These are phyloP conservation scores for Protobothrops flavoviridis DNA, from an alignment of 2,113 vertebrate genomes.

Conservation along the genomic window DNA sequence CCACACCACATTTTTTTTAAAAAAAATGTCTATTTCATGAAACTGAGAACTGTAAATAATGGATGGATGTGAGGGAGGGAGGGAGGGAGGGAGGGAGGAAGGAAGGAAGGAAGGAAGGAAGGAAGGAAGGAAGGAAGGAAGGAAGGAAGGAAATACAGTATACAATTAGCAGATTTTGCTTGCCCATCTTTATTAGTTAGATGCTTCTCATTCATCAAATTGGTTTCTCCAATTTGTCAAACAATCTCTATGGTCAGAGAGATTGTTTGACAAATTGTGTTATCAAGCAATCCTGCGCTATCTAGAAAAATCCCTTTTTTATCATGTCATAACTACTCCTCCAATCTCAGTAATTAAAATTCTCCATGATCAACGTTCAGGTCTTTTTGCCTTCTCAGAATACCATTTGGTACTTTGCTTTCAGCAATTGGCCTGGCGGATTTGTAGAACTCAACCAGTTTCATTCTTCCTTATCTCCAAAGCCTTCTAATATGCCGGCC, in stretches of 20 bases:
- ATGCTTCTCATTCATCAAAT: constrained; percentile 30
- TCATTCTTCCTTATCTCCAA: constrained; percentile 47
- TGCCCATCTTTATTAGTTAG: constrained; percentile 19
- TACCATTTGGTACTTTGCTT: constrained; percentile 50
- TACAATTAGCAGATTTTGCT: constrained; percentile 14
- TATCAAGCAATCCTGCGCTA: not conserved
- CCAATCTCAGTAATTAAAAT: constrained; percentile 54
- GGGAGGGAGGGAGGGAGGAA: not conserved
- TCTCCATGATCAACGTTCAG: constrained; percentile 49
- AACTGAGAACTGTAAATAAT: not conserved
- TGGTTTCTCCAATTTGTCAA: constrained; percentile 17
- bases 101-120: no score
- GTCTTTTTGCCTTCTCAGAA: constrained; percentile 31
- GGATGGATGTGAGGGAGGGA: not conserved
- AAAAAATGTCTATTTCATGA: not conserved
- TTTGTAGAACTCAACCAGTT: constrained; percentile 31
- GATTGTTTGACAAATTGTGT: constrained; percentile 38
- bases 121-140: not conserved
- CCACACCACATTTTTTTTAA: not conserved
- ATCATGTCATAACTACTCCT: constrained; percentile 32
- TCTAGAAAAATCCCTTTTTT: not conserved
- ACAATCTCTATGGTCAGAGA: constrained; percentile 1
- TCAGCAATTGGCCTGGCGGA: constrained; percentile 35
- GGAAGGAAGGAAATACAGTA: not conserved
- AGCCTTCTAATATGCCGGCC: constrained; percentile 30